phyloP scores from a whole-genome alignment of 2,888 invertebrate species.

The Dryocosmus kuriphilus region DNA sequence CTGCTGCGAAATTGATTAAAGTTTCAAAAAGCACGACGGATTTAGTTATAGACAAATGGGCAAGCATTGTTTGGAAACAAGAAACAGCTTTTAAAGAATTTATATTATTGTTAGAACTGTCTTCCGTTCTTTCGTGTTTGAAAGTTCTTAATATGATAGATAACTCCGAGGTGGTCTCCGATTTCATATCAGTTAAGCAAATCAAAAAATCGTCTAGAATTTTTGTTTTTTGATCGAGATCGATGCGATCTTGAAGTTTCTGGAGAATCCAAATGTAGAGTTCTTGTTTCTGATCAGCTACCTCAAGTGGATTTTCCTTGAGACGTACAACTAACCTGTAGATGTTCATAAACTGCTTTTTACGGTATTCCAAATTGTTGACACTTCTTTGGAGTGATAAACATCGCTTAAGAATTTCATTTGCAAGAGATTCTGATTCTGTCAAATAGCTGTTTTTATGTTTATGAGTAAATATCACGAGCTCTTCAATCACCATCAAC shows the following conservation, averaged over 20 bases:
- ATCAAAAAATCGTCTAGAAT: constrained; percentile 68
- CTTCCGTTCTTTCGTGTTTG: constrained; percentile 39
- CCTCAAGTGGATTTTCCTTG: constrained; percentile 60
- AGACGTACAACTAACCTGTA: constrained; percentile 65
- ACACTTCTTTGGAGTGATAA: constrained; percentile 54
- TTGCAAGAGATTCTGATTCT: constrained; percentile 56
- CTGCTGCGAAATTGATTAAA: constrained; percentile 65
- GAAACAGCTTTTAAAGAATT: constrained; percentile 56
- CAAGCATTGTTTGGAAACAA: constrained; percentile 67
- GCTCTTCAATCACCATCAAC: constrained; percentile 67
- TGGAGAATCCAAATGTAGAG: constrained; percentile 68
- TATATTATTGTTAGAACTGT: constrained; percentile 42
- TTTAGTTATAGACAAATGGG: constrained; percentile 65
- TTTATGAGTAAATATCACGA: constrained; percentile 65
- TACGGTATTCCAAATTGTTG: constrained; percentile 60
- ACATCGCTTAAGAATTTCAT: constrained; percentile 63
- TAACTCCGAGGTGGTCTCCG: constrained; percentile 55
- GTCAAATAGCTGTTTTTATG: constrained; percentile 56
- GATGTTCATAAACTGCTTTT: constrained; percentile 66
- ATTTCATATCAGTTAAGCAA: constrained; percentile 61
- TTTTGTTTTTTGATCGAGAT: constrained; percentile 63
- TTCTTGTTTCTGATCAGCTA: constrained; percentile 47
- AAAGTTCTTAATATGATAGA: constrained; percentile 54
- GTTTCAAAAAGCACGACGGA: constrained; percentile 64
- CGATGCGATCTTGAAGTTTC: constrained; percentile 56